A percentile compares a stretch with the other conserved stretches of the same genome.
These are phyloP conservation scores for Coregonus ussuriensis DNA, from an alignment of 2,797 vertebrate genomes.

Conservation along the genomic window DNA sequence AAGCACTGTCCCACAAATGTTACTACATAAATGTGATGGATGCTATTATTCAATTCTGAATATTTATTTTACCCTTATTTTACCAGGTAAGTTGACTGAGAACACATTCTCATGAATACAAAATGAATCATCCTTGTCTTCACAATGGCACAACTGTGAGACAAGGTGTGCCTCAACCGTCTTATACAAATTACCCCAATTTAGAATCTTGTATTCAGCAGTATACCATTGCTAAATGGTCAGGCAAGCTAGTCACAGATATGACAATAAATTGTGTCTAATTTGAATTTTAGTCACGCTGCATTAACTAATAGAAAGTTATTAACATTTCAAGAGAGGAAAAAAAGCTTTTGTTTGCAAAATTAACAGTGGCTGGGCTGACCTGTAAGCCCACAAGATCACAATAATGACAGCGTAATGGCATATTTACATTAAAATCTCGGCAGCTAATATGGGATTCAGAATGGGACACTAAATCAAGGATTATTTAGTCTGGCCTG, in stretches of 20 bases:
- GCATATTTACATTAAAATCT: conserved; percentile 99
- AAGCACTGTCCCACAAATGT: conserved; percentile 29
- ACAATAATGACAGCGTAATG: conserved; percentile 99
- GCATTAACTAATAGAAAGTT: conserved; percentile 99
- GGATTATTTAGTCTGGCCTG: conserved; percentile 99
- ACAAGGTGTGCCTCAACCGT: conserved; percentile 87
- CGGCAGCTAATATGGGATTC: conserved; percentile 98
- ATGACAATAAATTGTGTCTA: conserved; percentile 99
- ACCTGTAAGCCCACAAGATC: conserved; percentile 98
- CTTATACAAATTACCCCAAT: conserved; percentile 97
- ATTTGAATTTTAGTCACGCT: conserved; percentile 99
- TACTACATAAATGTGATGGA: conserved; percentile 57
- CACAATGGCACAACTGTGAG: conserved; percentile 85
- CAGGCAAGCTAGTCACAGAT: conserved; percentile 99
- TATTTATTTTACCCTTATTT: conserved; percentile 11
- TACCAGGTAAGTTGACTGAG: too few relatives aligned
- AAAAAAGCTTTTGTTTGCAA: conserved; percentile 97
- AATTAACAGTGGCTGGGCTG: conserved; percentile 99
- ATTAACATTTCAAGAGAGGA: conserved; percentile 98
- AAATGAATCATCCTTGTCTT: conserved; percentile 85
- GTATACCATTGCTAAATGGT: conserved; percentile 99
- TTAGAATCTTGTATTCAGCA: conserved; percentile 96
- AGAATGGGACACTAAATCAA: conserved; percentile 98
- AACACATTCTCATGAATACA: conserved; percentile 11
- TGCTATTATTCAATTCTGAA: conserved; percentile 66